phyloP scores from a whole-genome alignment of 2,113 vertebrate species.

The Hipposideros armiger region DNA sequence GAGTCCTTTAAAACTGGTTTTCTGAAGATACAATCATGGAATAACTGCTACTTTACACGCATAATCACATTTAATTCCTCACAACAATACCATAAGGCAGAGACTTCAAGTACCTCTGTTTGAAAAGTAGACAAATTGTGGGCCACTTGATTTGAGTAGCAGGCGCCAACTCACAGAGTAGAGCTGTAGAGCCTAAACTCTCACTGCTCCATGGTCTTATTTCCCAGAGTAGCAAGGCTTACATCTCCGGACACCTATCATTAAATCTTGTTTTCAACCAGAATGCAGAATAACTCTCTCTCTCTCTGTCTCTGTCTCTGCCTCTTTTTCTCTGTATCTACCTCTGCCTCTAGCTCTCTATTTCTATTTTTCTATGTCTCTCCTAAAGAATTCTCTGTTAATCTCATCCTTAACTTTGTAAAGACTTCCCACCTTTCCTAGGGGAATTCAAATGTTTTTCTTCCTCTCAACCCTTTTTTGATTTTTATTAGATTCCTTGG shows the following conservation, averaged over 20 bases:
- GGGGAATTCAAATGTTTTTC: not conserved
- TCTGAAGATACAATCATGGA: not conserved
- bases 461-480: not conserved
- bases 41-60: not conserved
- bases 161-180: not conserved
- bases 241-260: not conserved
- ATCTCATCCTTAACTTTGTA: not conserved
- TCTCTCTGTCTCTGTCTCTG: not conserved
- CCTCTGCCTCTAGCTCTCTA: not conserved
- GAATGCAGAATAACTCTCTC: not conserved
- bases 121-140: not conserved
- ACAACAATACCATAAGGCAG: not conserved
- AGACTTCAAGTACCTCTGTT: not conserved
- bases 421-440: not conserved
- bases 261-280: not conserved
- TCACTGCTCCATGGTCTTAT: not conserved
- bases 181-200: not conserved
- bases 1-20: not conserved
- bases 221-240: not conserved
- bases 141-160: not conserved
- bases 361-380: not conserved
- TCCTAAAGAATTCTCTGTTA: not conserved
- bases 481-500: not conserved
- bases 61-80: conserved; percentile 6
- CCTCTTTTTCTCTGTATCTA: not conserved